These are phyloP conservation scores for Podarcis muralis DNA, from an alignment of 2,113 vertebrate genomes.

Conservation along the genomic window DNA sequence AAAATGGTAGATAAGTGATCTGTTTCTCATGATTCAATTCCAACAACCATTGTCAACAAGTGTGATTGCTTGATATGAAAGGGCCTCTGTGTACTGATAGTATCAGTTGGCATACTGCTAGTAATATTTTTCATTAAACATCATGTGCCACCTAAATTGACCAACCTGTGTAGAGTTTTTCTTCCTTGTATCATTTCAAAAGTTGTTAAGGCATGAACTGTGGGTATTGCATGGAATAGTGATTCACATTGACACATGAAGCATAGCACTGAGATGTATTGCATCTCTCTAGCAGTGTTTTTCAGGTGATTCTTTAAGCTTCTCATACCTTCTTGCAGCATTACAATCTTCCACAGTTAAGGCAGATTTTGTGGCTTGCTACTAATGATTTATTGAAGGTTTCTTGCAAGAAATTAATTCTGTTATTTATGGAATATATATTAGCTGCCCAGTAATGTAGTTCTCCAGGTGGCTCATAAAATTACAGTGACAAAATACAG, in stretches of 20 bases:
- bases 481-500: too few relatives aligned
- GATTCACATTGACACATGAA: neutral
- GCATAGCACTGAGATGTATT: neutral
- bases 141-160: neutral
- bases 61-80: neutral
- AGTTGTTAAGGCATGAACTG: neutral
- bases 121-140: constrained; percentile 13
- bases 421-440: neutral
- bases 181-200: neutral
- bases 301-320: neutral
- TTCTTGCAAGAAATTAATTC: neutral
- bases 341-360: neutral
- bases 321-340: neutral
- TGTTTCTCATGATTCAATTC: neutral
- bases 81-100: neutral
- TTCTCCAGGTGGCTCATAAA: neutral
- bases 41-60: neutral
- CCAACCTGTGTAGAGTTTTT: constrained; percentile 11
- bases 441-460: neutral
- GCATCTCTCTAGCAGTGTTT: neutral
- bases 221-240: neutral
- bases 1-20: neutral
- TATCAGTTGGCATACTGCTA: neutral
- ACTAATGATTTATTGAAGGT: neutral
- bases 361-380: neutral